phyloP scores from a whole-genome alignment of 1,140 invertebrate genomes.

The Atopsyche davidsoni region DNA sequence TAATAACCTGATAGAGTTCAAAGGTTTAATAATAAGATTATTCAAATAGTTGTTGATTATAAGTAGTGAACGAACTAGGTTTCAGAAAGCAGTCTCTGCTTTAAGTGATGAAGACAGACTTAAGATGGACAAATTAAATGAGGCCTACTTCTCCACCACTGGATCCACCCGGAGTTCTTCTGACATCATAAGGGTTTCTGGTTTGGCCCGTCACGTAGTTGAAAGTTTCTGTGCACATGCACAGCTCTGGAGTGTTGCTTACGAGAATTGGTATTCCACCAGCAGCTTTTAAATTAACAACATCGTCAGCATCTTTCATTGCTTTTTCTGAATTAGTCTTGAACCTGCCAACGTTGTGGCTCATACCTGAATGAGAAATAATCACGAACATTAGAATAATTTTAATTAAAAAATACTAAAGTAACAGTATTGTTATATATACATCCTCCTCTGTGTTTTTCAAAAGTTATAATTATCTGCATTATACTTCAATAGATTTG shows the following conservation, averaged over 20 bases:
- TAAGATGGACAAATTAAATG: too few species aligned
- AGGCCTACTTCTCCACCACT: constrained; percentile 71
- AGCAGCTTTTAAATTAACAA: constrained; percentile 59
- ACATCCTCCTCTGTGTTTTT: background rate
- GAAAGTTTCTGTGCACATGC: constrained; percentile 80
- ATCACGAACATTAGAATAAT: background rate
- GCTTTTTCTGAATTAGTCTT: constrained; percentile 51
- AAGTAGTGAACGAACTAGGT: too few species aligned
- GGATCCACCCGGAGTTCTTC: constrained; percentile 67
- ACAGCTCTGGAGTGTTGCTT: constrained; percentile 89
- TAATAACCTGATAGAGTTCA: too few species aligned
- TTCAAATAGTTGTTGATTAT: too few species aligned
- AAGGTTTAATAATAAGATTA: too few species aligned
- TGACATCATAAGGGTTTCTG: constrained; percentile 81
- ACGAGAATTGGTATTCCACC: constrained; percentile 80
- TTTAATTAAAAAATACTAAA: background rate
- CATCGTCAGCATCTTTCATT: constrained; percentile 62
- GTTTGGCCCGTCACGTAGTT: constrained; percentile 86
- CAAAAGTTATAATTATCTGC: background rate
- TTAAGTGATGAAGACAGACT: too few species aligned
- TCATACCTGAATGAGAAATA: constrained; percentile 43
- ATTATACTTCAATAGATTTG: background rate
- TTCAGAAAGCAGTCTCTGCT: too few species aligned
- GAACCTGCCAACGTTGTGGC: constrained; percentile 49
- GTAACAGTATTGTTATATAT: background rate